These are phyloP conservation scores for Drosophila nigritarsus DNA, from an alignment of 2,888 invertebrate species.

Conservation along the genomic window DNA sequence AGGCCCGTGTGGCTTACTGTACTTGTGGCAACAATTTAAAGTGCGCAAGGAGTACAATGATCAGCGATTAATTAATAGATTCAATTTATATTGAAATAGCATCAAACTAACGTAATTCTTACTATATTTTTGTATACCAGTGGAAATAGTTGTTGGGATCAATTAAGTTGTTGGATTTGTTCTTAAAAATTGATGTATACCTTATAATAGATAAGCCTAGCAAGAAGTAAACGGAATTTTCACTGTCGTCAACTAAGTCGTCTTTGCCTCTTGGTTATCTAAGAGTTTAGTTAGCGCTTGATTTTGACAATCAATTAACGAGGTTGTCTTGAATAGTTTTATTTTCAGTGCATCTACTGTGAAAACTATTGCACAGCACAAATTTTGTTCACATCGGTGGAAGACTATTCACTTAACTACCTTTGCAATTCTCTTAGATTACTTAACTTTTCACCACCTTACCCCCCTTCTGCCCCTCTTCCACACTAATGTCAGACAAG, in stretches of 20 bases:
- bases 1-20: neutral
- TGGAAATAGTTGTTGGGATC: neutral
- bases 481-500: slow-evolving; percentile 6
- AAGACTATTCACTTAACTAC: neutral
- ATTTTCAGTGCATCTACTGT: neutral
- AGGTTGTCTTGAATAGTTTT: neutral
- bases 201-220: neutral
- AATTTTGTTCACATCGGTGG: neutral
- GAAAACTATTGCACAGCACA: neutral
- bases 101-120: neutral
- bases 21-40: slow-evolving; percentile 26
- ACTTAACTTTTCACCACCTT: slow-evolving; percentile 1
- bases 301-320: neutral
- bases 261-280: neutral
- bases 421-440: neutral
- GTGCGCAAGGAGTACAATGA: slow-evolving; percentile 1
- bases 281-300: neutral
- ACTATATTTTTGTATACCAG: neutral
- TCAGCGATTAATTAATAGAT: slow-evolving; percentile 4
- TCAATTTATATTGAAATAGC: too few species aligned
- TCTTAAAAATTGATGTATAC: neutral
- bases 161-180: neutral
- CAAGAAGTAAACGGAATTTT: neutral
- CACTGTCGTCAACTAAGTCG: neutral
- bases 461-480: neutral